Evolutionary conservation across 2,797 vertebrate species (phyloP).

Genomic region (Hypotaenidia okinawae): DNA sequence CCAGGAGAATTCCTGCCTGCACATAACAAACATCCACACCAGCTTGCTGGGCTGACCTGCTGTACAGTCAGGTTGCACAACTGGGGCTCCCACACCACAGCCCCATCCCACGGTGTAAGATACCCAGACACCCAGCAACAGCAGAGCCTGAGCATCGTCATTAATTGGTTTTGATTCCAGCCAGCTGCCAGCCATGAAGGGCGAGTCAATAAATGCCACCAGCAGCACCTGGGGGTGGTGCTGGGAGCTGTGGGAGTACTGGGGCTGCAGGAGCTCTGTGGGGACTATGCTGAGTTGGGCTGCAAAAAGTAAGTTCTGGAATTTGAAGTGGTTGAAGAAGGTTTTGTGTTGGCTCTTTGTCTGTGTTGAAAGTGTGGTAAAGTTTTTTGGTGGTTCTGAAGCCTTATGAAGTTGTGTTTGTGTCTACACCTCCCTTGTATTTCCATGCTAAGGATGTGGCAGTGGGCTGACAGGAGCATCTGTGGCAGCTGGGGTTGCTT

Average conservation of each 20-base stretch:
- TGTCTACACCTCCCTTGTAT: fast-evolving
- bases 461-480: not conserved
- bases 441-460: not conserved
- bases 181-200: not conserved
- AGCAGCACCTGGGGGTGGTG: not conserved
- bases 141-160: not conserved
- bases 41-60: not conserved
- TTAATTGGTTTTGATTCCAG: not conserved
- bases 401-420: not conserved
- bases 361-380: not conserved
- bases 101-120: too few relatives aligned
- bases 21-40: not conserved
- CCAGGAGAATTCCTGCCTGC: not conserved
- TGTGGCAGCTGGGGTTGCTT: fast-evolving
- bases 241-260: fast-evolving
- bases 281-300: fast-evolving
- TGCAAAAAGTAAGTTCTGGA: not conserved
- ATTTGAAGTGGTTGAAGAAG: not conserved
- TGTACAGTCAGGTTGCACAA: fast-evolving
- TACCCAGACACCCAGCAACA: too few relatives aligned
- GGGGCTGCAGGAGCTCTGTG: not conserved
- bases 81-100: not conserved
- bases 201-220: not conserved
- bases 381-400: not conserved
- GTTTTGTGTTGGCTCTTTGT: not conserved